phyloP scores from a whole-genome alignment of 2,797 vertebrate genomes.

The Alca torda region DNA sequence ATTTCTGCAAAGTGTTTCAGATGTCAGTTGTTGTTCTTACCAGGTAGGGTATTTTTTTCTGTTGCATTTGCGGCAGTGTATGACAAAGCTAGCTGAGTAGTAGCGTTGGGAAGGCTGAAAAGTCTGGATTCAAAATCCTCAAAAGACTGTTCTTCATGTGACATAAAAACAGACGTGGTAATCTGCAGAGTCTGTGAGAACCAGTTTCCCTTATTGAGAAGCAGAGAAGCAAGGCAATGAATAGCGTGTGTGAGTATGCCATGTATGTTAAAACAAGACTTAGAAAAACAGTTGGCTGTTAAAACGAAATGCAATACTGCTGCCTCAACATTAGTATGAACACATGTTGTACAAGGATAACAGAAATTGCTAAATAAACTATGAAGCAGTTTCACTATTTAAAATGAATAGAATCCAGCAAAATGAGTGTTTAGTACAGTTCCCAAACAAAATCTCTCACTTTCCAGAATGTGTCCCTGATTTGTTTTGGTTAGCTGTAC shows the following conservation, averaged over 20 bases:
- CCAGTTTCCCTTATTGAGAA: not conserved
- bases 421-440: not conserved
- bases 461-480: not conserved
- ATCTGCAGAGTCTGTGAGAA: not conserved
- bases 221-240: not conserved
- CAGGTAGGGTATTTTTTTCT: not conserved
- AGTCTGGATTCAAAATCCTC: not conserved
- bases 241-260: not conserved
- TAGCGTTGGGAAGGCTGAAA: not conserved
- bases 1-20: not conserved
- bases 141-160: not conserved
- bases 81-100: not conserved
- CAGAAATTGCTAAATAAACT: constrained; percentile 24
- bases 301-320: not conserved
- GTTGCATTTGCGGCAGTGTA: not conserved
- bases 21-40: not conserved
- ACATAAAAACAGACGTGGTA: not conserved
- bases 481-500: not conserved
- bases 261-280: not conserved
- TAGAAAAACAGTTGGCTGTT: not conserved
- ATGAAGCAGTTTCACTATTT: not conserved
- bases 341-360: not conserved
- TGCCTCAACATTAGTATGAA: not conserved
- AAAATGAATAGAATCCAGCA: not conserved
- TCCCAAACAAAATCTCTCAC: not conserved